Percentiles rank a stretch among this genome's conserved stretches.
These are phyloP conservation scores for Slavum lentiscoides DNA, from an alignment of 2,888 invertebrate genomes.

Conservation along the genomic window DNA sequence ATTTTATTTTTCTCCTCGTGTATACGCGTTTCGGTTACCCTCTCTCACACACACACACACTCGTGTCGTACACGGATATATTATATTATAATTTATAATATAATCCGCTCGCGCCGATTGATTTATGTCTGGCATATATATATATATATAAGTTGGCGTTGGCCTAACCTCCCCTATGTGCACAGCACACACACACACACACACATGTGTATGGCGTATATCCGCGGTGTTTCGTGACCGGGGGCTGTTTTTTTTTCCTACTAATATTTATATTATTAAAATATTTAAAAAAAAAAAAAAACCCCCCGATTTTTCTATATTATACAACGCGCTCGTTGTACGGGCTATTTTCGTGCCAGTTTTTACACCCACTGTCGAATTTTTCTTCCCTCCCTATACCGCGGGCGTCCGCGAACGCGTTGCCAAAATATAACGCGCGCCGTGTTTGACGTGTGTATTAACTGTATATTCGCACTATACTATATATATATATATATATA, in stretches of 20 bases:
- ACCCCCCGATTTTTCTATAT: conserved; percentile 2
- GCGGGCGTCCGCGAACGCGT: neutral
- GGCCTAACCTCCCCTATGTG: neutral
- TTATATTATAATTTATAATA: neutral
- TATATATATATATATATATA: no score
- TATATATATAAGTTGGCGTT: conserved; percentile 6
- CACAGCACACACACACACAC: no score
- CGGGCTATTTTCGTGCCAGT: conserved; percentile 32
- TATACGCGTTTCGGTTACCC: neutral
- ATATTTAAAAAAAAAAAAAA: neutral
- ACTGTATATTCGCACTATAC: no score
- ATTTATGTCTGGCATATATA: conserved; percentile 20
- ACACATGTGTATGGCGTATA: no score
- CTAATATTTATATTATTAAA: no score
- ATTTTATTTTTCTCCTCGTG: no score
- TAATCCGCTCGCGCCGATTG: conserved; percentile 7
- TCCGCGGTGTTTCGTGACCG: no score
- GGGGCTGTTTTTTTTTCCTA: no score
- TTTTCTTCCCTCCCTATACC: neutral
- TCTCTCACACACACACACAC: neutral
- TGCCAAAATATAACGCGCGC: conserved; percentile 27
- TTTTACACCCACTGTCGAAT: conserved; percentile 47
- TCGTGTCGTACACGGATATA: neutral
- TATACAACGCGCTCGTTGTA: neutral
- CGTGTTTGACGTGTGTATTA: no score